Base-by-base conservation (phyloP, 2,797 vertebrate species). In the Ptychobarbus kaznakovi region DNA sequence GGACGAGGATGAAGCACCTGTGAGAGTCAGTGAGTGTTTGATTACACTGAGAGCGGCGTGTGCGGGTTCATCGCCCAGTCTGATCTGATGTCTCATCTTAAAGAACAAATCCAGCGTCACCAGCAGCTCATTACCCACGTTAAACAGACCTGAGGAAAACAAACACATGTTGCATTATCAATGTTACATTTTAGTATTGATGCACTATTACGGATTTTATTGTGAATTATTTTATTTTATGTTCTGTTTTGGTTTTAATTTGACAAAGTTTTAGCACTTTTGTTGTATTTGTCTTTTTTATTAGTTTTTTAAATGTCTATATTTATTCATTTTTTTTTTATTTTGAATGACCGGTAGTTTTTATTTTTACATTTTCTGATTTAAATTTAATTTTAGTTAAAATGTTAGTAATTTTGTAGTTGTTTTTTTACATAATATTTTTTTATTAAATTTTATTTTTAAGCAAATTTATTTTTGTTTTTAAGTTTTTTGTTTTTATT, bases 21-120 rank as follows among this genome's bases (percentile, higher is more conserved):
- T 56, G 80, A 78, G n/a, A 92, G 89, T 80, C 12, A 85, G 84
- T 79, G 87, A 70, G 69, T 83, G 76, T 49, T 58, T 82, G 63
- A 97, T 92, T 53, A 97, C 93, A 66, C 86, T 86, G 44, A 82
- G 87, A 83, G 96, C 90, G 13, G 94, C 95, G 66, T 94, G 93
- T 86, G 94, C 91, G 35, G 98, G 98, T 68, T 96, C 92, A 28
- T 96, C 96, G 44, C 97, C 97, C 86, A 96, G 91, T 92, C 93
- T 97, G 90, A 99, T 96, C 85, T 95, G 93, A 89, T 94, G 95
- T 90, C 98, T 95, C 89, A 99, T 94, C 89, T 96, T 97, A 90
- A 99, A 96, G 81, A 99, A 96, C 84, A 99, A 95, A 91, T 99
- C 98, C 63, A 99, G 92, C 88, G 96, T 99, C 89, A 98, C 97